A percentile compares a stretch with the other conserved stretches of the same genome.
Evolutionary conservation across 2,113 vertebrate species (phyloP).

Genomic region (Ammospiza caudacuta): DNA sequence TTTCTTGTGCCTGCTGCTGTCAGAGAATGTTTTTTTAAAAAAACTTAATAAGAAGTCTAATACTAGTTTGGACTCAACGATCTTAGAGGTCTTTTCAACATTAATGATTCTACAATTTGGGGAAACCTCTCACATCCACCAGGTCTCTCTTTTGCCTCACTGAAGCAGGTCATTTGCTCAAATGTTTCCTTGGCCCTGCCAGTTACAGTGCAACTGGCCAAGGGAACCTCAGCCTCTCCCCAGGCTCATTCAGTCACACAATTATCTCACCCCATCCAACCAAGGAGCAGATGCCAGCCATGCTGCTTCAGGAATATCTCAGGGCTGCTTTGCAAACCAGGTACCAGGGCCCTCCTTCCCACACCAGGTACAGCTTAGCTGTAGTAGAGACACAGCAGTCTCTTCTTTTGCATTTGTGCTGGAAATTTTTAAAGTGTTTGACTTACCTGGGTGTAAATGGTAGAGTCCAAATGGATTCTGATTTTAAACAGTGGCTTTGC

Average conservation of each 20-base stretch:
- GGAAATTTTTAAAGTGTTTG: not conserved
- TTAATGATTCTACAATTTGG: not conserved
- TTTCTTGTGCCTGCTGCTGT: not conserved
- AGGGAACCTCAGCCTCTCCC: not conserved
- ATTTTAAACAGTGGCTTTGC: constrained; percentile 91
- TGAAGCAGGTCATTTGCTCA: not conserved
- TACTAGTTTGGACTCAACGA: rapidly evolving
- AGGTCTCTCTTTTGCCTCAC: not conserved
- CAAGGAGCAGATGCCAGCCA: not conserved
- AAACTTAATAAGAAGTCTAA: not conserved
- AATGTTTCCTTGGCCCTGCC: not conserved
- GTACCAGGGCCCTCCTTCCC: not conserved
- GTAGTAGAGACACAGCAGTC: not conserved
- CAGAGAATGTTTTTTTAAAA: not conserved
- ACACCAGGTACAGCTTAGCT: not conserved
- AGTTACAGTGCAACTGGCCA: not conserved
- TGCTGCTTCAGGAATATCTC: not conserved
- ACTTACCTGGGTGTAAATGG: constrained; percentile 91
- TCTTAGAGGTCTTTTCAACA: not conserved
- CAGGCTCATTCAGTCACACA: not conserved
- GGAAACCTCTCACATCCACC: not conserved
- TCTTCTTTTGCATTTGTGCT: not conserved
- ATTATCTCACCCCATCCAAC: not conserved
- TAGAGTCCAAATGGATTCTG: constrained; percentile 88
- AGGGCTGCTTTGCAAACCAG: not conserved